Base-by-base conservation (phyloP, 2,888 invertebrate genomes). In the Trimorus sp. region DNA sequence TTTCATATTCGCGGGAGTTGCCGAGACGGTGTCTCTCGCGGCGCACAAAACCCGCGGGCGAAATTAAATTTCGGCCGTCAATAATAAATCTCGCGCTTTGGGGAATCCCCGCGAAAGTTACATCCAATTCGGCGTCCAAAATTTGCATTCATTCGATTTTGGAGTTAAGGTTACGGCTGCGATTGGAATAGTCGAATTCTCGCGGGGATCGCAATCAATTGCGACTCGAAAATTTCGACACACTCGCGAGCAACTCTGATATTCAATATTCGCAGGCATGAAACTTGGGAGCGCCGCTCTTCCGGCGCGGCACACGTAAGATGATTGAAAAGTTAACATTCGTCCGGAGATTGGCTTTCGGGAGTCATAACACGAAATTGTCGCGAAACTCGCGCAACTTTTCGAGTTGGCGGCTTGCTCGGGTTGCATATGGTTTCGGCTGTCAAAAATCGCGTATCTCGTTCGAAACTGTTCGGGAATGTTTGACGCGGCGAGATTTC, bases 41-140 rank as follows among this genome's bases (percentile, higher is more conserved):
- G 37, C 12, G 65, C 66, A 66, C 51, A 40, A 42, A 76, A 60
- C 53, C 51, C 56, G 15, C 16, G 63, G 26, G 42, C n/a, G 36
- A 79, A 79, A 79, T 79, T 54, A 68, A 73, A 79, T 73, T 79
- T 73, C 53, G 42, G 16, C 73, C 68, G 68, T 73, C 73, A 73
- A 79, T 79, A 68, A 79, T 73, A 73, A 79, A 73, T 73, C 73
- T 73, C 51, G 49, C 45, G 60, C 11, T 7, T 12, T 37, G 15
- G 58, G 51, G 37, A 73, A 66, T 71, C 59, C 49, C 45, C 48
- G 48, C 60, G 16, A 26, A 60, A 73, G 59, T 79, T 62, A 79
- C 68, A 68, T 79, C 62, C 73, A 62, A 79, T 73, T 60, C 60
- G 68, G 73, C 79, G 68, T 62, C 42, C 68, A 54, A 68, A 79